These are phyloP conservation scores for Smutsia gigantea DNA, from an alignment of 2,797 vertebrate species.

Conservation along the genomic window DNA sequence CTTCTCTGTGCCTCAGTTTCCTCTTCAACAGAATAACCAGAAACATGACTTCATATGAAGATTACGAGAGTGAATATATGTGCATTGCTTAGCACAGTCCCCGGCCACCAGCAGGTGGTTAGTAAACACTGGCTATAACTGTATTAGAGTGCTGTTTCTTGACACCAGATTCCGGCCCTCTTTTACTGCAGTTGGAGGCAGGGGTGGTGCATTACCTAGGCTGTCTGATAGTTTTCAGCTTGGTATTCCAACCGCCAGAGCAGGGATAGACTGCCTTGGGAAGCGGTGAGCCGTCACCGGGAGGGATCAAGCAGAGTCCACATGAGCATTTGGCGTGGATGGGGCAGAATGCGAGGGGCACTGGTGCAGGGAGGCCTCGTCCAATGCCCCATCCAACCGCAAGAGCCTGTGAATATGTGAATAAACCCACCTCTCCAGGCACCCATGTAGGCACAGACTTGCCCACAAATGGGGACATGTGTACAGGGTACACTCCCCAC, in stretches of 20 bases:
- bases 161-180: neutral
- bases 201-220: no score
- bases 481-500: neutral
- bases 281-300: neutral
- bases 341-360: neutral
- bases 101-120: neutral
- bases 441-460: neutral
- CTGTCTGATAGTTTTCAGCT: neutral
- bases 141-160: neutral
- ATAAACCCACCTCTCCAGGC: neutral
- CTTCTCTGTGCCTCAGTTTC: neutral
- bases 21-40: neutral
- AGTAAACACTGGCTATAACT: neutral
- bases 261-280: neutral
- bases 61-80: neutral
- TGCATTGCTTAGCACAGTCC: neutral
- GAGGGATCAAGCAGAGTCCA: neutral
- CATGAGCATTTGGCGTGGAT: neutral
- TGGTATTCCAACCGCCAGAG: neutral
- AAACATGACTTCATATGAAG: neutral
- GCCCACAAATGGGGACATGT: neutral
- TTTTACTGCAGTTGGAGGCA: neutral
- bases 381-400: neutral
- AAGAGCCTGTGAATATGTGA: neutral
- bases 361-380: neutral